phyloP scores from a whole-genome alignment of 2,113 vertebrate species.

The Paralichthys olivaceus region DNA sequence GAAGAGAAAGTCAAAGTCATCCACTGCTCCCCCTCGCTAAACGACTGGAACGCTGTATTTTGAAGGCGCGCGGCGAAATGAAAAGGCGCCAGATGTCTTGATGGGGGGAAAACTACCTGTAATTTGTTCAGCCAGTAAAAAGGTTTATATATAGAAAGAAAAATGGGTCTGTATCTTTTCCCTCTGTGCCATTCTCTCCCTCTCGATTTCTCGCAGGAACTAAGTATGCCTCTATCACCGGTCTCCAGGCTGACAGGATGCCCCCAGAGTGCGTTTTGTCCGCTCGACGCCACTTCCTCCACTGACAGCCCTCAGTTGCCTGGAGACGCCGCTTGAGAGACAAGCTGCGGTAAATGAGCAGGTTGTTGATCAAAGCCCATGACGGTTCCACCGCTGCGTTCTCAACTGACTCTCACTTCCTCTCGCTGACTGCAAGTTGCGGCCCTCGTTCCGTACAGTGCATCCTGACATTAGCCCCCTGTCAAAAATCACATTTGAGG shows the following conservation, averaged over 20 bases:
- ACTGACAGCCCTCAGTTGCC: constrained; percentile 77
- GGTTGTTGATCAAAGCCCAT: constrained; percentile 76
- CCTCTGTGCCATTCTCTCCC: neutral
- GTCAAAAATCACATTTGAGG: constrained; percentile 47
- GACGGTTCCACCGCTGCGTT: constrained; percentile 53
- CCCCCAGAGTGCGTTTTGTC: constrained; percentile 73
- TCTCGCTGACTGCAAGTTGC: constrained; percentile 44
- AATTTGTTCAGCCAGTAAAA: constrained; percentile 79
- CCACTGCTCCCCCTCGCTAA: constrained; percentile 18
- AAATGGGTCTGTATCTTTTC: constrained; percentile 8
- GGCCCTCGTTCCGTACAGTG: constrained; percentile 6
- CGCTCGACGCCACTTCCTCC: constrained; percentile 63
- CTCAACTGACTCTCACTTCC: constrained; percentile 45
- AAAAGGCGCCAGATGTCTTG: constrained; percentile 49
- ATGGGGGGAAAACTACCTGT: constrained; percentile 70
- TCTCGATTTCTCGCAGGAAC: constrained; percentile 29
- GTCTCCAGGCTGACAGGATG: constrained; percentile 72
- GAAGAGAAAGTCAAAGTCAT: constrained; percentile 23
- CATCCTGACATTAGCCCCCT: constrained; percentile 58
- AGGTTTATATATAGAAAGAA: constrained; percentile 75
- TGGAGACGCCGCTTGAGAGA: constrained; percentile 78
- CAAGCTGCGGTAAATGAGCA: constrained; percentile 71
- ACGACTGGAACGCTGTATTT: constrained; percentile 35
- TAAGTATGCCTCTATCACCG: constrained; percentile 53
- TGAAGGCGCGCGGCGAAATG: constrained; percentile 41